Percentiles rank a stretch among this genome's conserved stretches.
phyloP scores from a whole-genome alignment of 2,888 invertebrate genomes.

The Drosophila barbarae region DNA sequence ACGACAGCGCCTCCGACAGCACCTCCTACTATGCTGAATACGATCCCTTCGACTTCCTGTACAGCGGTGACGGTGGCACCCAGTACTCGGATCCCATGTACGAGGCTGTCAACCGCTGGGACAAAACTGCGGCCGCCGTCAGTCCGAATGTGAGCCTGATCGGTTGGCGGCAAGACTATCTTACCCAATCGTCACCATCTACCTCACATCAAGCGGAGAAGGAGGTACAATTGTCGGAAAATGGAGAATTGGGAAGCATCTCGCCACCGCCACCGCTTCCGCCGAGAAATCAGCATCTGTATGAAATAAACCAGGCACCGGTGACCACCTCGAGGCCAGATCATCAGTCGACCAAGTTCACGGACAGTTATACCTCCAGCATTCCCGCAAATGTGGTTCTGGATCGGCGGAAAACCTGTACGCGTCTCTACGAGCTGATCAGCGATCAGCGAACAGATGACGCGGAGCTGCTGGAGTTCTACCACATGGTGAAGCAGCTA shows the following conservation, averaged over 20 bases:
- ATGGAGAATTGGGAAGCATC: conserved; percentile 41
- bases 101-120: conserved; percentile 84
- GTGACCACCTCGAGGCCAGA: conserved; percentile 24
- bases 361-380: conserved; percentile 54
- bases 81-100: conserved; percentile 86
- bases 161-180: conserved; percentile 77
- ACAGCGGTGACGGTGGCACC: conserved; percentile 83
- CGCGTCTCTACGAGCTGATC: conserved; percentile 85
- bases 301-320: conserved; percentile 32
- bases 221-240: conserved; percentile 9
- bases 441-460: conserved; percentile 85
- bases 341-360: conserved; percentile 35
- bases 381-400: conserved; percentile 64
- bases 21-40: conserved; percentile 87
- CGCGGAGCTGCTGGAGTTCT: conserved; percentile 89
- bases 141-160: conserved; percentile 80
- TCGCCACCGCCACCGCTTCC: conserved; percentile 83
- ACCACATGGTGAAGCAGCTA: conserved; percentile 89
- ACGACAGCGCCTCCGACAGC: conserved; percentile 82
- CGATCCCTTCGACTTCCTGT: conserved; percentile 89
- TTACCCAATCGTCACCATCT: conserved; percentile 26
- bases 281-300: conserved; percentile 80
- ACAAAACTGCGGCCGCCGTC: conserved; percentile 77
- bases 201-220: neutral
- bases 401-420: conserved; percentile 77